Percentiles rank a stretch among this genome's conserved stretches.
phyloP scores from a whole-genome alignment of 2,797 vertebrate species.

The Sebastolobus alascanus region DNA sequence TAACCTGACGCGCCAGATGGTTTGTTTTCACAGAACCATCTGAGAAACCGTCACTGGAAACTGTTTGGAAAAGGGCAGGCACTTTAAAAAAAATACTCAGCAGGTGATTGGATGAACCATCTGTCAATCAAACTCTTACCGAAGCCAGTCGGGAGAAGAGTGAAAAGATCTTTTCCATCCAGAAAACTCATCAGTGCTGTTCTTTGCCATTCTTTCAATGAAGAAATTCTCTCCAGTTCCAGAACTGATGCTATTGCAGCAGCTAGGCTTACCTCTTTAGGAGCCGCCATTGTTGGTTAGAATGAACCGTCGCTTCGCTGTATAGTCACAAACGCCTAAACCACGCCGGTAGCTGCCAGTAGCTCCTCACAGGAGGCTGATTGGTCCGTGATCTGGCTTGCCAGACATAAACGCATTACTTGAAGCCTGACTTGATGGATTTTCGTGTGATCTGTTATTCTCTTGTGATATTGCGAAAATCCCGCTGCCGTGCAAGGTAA shows the following conservation, averaged over 20 bases:
- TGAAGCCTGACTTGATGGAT: not conserved
- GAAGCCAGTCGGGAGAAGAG: not conserved
- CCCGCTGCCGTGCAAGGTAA: not conserved
- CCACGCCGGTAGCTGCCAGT: not conserved
- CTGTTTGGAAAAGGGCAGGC: not conserved
- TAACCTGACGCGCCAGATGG: not conserved
- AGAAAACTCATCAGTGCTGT: not conserved
- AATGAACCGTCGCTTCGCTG: rapidly evolving
- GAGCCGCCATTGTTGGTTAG: not conserved
- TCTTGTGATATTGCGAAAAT: not conserved
- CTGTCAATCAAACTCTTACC: not conserved
- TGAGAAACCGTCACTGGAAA: not conserved
- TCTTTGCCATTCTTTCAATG: not conserved
- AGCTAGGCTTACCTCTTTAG: not conserved
- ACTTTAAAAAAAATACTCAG: not conserved
- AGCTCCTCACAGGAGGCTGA: not conserved
- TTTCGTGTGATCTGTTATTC: no score
- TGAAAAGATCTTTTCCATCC: not conserved
- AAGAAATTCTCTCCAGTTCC: not conserved
- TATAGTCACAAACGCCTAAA: not conserved
- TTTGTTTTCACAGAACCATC: not conserved
- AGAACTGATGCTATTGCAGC: rapidly evolving
- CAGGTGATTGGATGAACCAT: not conserved
- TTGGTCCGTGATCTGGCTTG: not conserved
- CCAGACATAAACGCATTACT: not conserved